Evolutionary conservation across 1,140 invertebrate genomes (phyloP), one percentile per base, ranked within the genome.

Genomic region (Carcinoscorpius rotundicauda): DNA sequence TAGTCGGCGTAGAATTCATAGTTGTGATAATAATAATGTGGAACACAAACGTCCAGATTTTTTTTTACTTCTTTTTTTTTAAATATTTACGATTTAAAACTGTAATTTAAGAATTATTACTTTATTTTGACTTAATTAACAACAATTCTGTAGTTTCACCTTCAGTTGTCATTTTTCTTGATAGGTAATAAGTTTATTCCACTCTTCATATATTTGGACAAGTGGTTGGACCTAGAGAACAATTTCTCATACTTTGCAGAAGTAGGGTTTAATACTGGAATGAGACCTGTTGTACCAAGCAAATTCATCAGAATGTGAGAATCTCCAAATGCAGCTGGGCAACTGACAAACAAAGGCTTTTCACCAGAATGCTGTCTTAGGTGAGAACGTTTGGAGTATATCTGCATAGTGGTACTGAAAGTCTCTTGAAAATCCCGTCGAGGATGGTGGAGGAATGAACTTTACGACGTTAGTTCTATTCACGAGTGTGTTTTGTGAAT

Each of bases 371-470:
- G 94, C 6, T 94, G 82, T 3, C 94, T 81, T 60, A 96, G 76
- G 75, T 97, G 93, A 6, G 91, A 94, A 29, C 89, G 87, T 76
- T 98, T 98, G 63, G 91, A 90, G 72, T 98, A 97, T 1, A 84
- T 81, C 78, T 4, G 76, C 75, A 70, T 85, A 85, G 3, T 81
- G 81, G 71, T 85, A 87, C 11, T 81, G 81, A 73, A 85, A 86
- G 58, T 82, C 82, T 65, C 82, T 82, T 49, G 29, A 29, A 29
- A 29, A 29, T 29, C 29, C 29, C 29, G 29, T 29, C 0, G 29
- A 29, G 29, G 29, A 29, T 29, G 29, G 29, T 29, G 29, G 29
- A 29, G 29, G 29, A 29, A 0, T 29, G 29, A 29, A 29, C 29
- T 29, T 29, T 29, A 29, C 29, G 29, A 2, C 29, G 29, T 29